phyloP scores from a whole-genome alignment of 1,140 invertebrate genomes.

The Mactra quadrangularis region DNA sequence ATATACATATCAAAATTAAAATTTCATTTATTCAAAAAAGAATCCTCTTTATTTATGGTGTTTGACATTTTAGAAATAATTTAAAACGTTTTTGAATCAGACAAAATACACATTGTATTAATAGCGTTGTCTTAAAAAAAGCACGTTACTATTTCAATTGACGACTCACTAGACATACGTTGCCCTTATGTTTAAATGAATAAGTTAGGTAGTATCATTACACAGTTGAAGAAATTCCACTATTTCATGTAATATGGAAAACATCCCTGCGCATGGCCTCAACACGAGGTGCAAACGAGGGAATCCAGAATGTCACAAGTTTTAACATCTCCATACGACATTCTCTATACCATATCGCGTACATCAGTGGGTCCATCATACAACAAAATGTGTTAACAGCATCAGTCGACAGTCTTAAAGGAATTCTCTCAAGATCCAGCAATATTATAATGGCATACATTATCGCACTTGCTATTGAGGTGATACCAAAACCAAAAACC shows the following conservation, averaged over 20 bases:
- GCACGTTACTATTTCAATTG: too few relatives aligned
- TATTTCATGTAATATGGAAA: not conserved
- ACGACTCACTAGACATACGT: too few relatives aligned
- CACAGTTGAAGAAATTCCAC: too few relatives aligned
- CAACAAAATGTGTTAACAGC: slow-evolving; percentile 5
- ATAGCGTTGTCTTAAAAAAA: too few relatives aligned
- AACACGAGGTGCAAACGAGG: not conserved
- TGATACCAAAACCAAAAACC: slow-evolving; percentile 5
- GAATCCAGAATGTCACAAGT: not conserved
- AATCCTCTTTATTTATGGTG: too few relatives aligned
- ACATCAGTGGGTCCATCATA: slow-evolving; percentile 19
- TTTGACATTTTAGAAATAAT: too few relatives aligned
- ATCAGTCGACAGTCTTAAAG: slow-evolving; percentile 5
- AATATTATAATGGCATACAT: not conserved
- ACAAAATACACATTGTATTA: too few relatives aligned
- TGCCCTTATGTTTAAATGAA: too few relatives aligned
- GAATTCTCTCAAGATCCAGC: not conserved
- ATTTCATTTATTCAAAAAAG: too few relatives aligned
- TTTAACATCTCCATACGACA: slow-evolving; percentile 36
- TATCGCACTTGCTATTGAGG: not conserved
- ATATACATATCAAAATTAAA: too few relatives aligned
- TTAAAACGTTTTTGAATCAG: too few relatives aligned
- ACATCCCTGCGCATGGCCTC: slow-evolving; percentile 4
- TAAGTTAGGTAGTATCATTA: too few relatives aligned
- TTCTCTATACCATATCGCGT: slow-evolving; percentile 26